Base-by-base conservation (phyloP, 2,797 vertebrate genomes). In the Hippoglossus hippoglossus region DNA sequence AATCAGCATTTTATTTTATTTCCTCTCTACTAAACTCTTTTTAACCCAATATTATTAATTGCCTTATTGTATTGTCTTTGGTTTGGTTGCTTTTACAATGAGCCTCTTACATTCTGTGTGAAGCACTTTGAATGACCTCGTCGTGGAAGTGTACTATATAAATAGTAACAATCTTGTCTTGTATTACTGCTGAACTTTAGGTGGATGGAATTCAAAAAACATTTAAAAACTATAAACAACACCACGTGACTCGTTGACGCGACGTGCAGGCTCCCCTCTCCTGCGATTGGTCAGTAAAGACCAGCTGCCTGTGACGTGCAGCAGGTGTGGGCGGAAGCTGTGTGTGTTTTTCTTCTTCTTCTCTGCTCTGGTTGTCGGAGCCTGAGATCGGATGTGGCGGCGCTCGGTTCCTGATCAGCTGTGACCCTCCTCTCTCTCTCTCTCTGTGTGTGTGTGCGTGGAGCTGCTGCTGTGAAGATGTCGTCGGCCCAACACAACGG, bases 271-370 rank as follows among this genome's bases (percentile, higher is more conserved):
- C 3, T 0, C 10, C 15, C 6, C 50, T 8, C 53, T 74, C 61
- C 44, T 7, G 44, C 86, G 87, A 93, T 92, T 92, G 87, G 92
- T 39, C 59, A 2, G 21, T 12, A 15, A 7, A 19, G 65, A 52
- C 54, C 90, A 90, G 85, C 87, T 92, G 90, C 57, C 50, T 44
- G 73, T 87, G 89, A 91, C 82, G 86, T 18, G 26, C 78, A 80
- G 84, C 80, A 79, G 84, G 36, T 79, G 86, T 63, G 72, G 51
- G 62, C 24, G 13, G 67, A 9, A 26, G 0, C 34, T 70, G 24
- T 65, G 22, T 54, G 18, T 3, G 2, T 5, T 53, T 7, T 26
- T 26, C 10, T 2, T 44, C 1, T 4, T 26, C 6, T 24, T 34
- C 28, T 53, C 52, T 71, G 59, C 39, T 75, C n/a, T 52, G 63